These are phyloP conservation scores for Rhabdophis nuchalis DNA, from an alignment of 2,797 vertebrate species.

Conservation along the genomic window DNA sequence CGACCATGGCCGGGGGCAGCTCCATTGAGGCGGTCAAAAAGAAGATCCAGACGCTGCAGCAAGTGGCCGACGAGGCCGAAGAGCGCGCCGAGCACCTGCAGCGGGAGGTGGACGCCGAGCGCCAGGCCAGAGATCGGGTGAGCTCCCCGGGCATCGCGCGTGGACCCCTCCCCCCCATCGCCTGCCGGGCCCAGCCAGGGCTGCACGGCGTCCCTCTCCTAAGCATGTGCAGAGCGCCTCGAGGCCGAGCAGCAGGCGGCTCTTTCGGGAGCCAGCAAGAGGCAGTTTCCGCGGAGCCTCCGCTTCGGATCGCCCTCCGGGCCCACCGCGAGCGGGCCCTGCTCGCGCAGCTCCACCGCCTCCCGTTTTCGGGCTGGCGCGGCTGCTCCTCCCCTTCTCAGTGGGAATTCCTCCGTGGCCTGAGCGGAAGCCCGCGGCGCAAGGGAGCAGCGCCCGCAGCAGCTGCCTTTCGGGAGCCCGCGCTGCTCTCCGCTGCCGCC, in stretches of 20 bases:
- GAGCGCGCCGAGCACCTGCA: slow-evolving; percentile 76
- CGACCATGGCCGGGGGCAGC: slow-evolving; percentile 69
- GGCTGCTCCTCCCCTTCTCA: neutral
- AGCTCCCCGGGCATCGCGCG: neutral
- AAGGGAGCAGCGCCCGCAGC: neutral
- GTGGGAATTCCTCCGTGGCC: neutral
- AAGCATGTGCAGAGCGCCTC: neutral
- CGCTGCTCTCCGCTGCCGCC: neutral
- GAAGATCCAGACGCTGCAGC: slow-evolving; percentile 83
- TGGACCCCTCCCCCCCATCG: neutral
- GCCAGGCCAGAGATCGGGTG: slow-evolving; percentile 74
- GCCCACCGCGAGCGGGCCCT: neutral
- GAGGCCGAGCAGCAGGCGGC: neutral
- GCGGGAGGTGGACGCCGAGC: slow-evolving; percentile 75
- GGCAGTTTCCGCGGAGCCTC: neutral
- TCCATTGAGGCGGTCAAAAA: slow-evolving; percentile 81
- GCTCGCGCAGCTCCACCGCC: neutral
- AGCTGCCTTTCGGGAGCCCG: neutral
- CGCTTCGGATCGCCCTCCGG: neutral
- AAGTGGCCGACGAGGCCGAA: slow-evolving; percentile 78
- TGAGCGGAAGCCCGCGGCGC: neutral
- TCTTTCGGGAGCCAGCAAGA: neutral
- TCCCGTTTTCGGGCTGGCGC: neutral
- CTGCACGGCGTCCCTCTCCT: neutral
- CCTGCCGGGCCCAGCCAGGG: neutral